These are phyloP conservation scores for Drosophila mojavensis DNA, from an alignment of 1,140 invertebrate species.

Conservation along the genomic window DNA sequence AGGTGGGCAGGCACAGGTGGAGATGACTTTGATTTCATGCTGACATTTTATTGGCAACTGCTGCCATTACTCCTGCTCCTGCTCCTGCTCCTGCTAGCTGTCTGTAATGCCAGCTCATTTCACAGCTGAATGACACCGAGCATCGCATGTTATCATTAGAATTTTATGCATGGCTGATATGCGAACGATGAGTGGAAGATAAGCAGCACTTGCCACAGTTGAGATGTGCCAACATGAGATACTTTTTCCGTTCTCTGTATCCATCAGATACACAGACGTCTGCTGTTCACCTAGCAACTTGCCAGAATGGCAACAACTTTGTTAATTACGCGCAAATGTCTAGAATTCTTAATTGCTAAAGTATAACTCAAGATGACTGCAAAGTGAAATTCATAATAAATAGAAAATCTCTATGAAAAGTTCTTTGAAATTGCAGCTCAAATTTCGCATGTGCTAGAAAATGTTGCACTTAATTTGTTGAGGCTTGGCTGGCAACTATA, in stretches of 20 bases:
- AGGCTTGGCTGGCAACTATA: background rate
- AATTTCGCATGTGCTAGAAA: background rate
- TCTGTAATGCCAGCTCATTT: slow-evolving; percentile 41
- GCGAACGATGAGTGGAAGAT: slow-evolving; percentile 10
- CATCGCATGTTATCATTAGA: slow-evolving; percentile 42
- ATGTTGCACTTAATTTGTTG: slow-evolving; percentile 9
- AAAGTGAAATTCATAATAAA: background rate
- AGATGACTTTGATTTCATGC: slow-evolving; percentile 45
- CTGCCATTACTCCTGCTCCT: slow-evolving; percentile 30
- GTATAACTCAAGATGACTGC: too few species aligned
- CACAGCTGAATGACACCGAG: slow-evolving; percentile 50
- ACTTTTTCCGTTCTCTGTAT: background rate
- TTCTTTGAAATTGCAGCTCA: background rate
- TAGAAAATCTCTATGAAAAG: background rate
- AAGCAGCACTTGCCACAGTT: slow-evolving; percentile 1
- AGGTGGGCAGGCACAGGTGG: background rate
- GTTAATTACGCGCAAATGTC: slow-evolving; percentile 15
- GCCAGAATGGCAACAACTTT: slow-evolving; percentile 26
- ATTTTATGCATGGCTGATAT: slow-evolving; percentile 45
- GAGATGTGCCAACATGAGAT: too few species aligned
- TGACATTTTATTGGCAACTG: slow-evolving; percentile 67
- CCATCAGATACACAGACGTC: too few species aligned
- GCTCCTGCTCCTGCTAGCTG: background rate
- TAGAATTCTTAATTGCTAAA: slow-evolving; percentile 29
- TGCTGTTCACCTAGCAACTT: background rate